phyloP scores from a whole-genome alignment of 2,797 vertebrate species.

The Alauda arvensis region DNA sequence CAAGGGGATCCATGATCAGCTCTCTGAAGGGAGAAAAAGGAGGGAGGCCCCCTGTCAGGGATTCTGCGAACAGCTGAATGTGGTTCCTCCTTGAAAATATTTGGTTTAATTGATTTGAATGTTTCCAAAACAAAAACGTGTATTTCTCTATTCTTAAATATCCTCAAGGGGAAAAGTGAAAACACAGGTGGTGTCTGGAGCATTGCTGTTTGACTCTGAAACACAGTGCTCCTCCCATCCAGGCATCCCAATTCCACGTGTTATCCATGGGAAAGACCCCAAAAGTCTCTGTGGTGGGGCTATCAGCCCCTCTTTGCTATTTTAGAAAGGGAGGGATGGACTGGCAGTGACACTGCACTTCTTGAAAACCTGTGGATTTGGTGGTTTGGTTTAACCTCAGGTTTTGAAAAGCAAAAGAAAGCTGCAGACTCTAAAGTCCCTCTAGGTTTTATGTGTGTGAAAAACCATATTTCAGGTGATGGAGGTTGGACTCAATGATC shows the following conservation, averaged over 20 bases:
- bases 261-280: not conserved
- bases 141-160: not conserved
- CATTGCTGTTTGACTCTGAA: not conserved
- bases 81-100: not conserved
- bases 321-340: not conserved
- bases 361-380: not conserved
- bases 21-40: not conserved
- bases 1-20: not conserved
- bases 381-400: not conserved
- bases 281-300: fast-evolving
- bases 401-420: not conserved
- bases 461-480: not conserved
- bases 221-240: not conserved
- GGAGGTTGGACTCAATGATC: not conserved
- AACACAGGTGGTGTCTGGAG: not conserved
- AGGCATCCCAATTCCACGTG: fast-evolving
- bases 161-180: not conserved
- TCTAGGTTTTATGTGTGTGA: not conserved
- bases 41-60: not conserved
- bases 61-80: not conserved
- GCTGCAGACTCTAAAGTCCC: not conserved
- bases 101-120: not conserved
- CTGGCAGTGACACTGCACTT: not conserved
- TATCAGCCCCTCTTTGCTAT: not conserved
- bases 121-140: not conserved